Evolutionary conservation across 2,797 vertebrate species (phyloP), one percentile per base, ranked within the genome.

Genomic region (Cynopterus sphinx): DNA sequence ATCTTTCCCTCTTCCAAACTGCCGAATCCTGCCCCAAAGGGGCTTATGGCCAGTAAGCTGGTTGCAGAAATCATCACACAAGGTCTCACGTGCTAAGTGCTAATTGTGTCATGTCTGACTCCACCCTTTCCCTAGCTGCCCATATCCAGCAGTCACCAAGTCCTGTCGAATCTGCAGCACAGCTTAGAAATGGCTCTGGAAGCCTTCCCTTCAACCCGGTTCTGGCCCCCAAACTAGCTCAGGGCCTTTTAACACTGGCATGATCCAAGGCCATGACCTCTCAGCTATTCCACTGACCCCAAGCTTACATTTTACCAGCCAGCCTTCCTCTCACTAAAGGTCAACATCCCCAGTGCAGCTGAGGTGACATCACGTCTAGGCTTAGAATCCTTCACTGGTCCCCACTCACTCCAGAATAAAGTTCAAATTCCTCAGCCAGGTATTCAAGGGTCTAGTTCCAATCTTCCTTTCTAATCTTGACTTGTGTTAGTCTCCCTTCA

Each of bases 101-200:
- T 96, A 95, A 96, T 82, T 91, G 91, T 96, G 96, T 95, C 95
- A 78, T 15, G 28, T 86, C 84, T 93, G 90, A 96, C 92, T 95
- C 95, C 91, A 70, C 94, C 93, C 96, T 90, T 65, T 90, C 67
- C 55, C 92, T 95, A 0, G 4, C 68, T 87, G 39, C 71, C 78
- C 78, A 67, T 33, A 31, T 74, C 82, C 67, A 93, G 86, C 93
- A 19, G 94, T 85, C 94, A 84, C 92, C n/a, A 49, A 65, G 75
- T 86, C n/a, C 51, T 31, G 61, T 53, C 6, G 21, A 51, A 85
- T 88, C 83, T 31, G 49, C 9, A 0, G 75, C 36, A 9, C n/a
- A 67, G 89, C 68, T 15, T 85, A 61, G 79, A 63, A 92, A 94
- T 31, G 53, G 63, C 68, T 82, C 46, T 85, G 33, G 83, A 96